These are phyloP conservation scores for Latrodectus elegans DNA, from an alignment of 2,888 invertebrate genomes.

Conservation along the genomic window DNA sequence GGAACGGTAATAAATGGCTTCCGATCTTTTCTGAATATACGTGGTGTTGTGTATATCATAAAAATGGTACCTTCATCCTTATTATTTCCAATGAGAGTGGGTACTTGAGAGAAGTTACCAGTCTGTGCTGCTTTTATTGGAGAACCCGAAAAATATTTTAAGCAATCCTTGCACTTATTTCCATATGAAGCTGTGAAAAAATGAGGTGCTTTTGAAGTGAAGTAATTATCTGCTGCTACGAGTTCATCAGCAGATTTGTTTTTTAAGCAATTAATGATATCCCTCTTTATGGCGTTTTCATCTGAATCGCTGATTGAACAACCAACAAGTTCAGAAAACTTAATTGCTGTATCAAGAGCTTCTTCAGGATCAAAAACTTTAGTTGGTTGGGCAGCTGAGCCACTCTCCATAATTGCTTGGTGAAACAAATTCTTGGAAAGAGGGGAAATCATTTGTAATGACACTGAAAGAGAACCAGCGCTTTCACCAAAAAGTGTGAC, in stretches of 20 bases:
- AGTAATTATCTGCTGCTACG: neutral
- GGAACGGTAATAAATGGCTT: neutral
- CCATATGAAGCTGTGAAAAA: neutral
- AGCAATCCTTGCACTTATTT: neutral
- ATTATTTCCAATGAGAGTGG: neutral
- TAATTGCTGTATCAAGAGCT: neutral
- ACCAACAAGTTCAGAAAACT: neutral
- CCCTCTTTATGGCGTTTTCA: neutral
- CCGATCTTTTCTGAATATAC: neutral
- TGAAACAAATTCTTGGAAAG: constrained; percentile 15
- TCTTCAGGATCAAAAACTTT: neutral
- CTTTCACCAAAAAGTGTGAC: constrained; percentile 24
- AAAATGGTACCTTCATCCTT: neutral
- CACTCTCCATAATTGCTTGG: constrained; percentile 5
- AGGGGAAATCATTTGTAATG: neutral
- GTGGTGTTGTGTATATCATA: neutral
- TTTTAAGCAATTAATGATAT: neutral
- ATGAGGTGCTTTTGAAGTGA: neutral
- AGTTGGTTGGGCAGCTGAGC: neutral
- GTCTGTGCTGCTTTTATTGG: neutral
- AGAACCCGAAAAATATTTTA: neutral
- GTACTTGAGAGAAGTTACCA: neutral
- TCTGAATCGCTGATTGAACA: neutral
- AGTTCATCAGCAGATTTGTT: neutral
- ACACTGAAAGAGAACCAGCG: neutral